phyloP scores from a whole-genome alignment of 2,797 vertebrate species.

The Sternarchorhynchus goeldii region DNA sequence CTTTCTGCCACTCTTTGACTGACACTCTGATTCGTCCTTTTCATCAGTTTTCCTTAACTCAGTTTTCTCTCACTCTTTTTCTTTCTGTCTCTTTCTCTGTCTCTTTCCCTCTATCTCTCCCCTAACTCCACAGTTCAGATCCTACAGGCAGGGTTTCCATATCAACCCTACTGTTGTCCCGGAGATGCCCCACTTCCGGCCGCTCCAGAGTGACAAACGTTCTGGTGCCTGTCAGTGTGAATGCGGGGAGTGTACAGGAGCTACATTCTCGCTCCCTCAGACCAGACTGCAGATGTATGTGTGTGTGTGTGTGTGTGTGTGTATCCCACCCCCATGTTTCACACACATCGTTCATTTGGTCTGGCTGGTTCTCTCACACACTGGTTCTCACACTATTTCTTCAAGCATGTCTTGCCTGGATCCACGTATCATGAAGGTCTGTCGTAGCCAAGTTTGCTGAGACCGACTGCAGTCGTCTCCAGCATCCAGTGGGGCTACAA shows the following conservation, averaged over 20 bases:
- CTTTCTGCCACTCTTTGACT: conserved; percentile 65
- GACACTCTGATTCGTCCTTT: conserved; percentile 53
- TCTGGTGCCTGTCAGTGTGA: conserved; percentile 52
- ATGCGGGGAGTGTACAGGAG: conserved; percentile 47
- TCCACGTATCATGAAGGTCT: conserved; percentile 19
- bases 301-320: neutral
- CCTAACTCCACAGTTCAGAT: conserved; percentile 20
- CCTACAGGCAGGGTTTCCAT: conserved; percentile 26
- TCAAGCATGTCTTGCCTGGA: conserved; percentile 22
- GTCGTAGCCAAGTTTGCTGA: conserved; percentile 30
- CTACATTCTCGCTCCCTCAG: conserved; percentile 30
- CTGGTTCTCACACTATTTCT: conserved; percentile 21
- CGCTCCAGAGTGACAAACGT: conserved; percentile 40
- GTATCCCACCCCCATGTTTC: conserved; percentile 17
- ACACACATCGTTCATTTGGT: conserved; percentile 22
- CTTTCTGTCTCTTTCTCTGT: conserved; percentile 65
- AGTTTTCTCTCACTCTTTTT: conserved; percentile 46
- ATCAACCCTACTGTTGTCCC: conserved; percentile 55
- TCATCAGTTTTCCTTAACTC: too few species aligned
- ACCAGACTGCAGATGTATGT: conserved; percentile 52
- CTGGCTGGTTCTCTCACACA: conserved; percentile 26
- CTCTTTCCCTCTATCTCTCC: neutral
- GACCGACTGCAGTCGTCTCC: conserved; percentile 35
- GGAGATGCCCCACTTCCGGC: conserved; percentile 55
- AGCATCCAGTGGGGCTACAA: conserved; percentile 27